Base-by-base conservation (phyloP, 2,888 invertebrate species). In the Petrolisthes manimaculis region DNA sequence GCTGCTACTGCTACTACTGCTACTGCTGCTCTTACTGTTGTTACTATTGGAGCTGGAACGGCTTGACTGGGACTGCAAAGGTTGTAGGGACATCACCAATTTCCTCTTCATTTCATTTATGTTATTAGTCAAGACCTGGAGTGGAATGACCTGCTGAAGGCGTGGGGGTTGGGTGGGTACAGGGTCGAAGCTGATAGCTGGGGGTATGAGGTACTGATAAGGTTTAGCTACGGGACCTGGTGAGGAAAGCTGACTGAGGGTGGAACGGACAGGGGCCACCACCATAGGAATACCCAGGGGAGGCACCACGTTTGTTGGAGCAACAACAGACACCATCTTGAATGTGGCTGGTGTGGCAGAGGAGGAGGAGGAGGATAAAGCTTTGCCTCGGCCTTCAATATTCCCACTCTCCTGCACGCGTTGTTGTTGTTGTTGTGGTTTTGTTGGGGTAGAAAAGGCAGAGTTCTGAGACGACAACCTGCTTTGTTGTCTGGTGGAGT, bases 81-180 rank as follows among this genome's bases (percentile, higher is more conserved):
- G 74, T 4, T 37, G 14, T 24, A 74, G 56, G 9, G 67, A 21
- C 12, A n/a, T 53, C 24, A 74, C 37, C 12, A 37, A 51, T n/a
- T 37, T 77, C 24, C 51, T 84, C 18, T 75, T 75, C 21, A 56
- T 78, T 5, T 75, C 37, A n/a, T 18, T 24, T 21, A 78, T 54
- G 79, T 21, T 75, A 5, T 74, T 61, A 51, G 55, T 12, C 4
- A 88, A 24, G n/a, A 79, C 69, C 53, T 84, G 88, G 12, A 53
- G 56, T 8, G 84, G 74, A 54, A 88, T 79, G 56, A 84, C 71
- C 4, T 79, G 80, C 69, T 83, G 87, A n/a, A 87, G 83, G 56
- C 78, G 67, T 1, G 83, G 87, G 4, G 87, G 37, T n/a, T 37
- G 21, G 18, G 77, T 82, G 61, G 86, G 61, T 53, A 18, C 4